Conservation (phyloP, 2,888 invertebrate species). For the Cryptocephalus moraei region DNA sequence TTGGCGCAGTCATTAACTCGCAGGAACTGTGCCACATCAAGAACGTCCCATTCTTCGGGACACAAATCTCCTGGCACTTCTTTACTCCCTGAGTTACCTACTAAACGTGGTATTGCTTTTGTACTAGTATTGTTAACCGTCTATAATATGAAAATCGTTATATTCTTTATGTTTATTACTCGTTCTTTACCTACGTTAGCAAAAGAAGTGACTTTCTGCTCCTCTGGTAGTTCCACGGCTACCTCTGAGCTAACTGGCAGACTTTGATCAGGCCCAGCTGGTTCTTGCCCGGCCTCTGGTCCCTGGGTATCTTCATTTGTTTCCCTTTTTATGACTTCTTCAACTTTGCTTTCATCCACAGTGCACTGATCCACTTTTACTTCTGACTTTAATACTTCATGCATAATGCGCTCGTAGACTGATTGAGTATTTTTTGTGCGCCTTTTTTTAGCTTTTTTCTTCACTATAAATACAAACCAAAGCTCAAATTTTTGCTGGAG, state of each 20-base stretch:
- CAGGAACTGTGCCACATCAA: conserved; percentile 83
- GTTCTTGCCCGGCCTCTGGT: conserved; percentile 45
- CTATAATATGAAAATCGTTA: conserved; percentile 19
- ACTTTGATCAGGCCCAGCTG: conserved; percentile 46
- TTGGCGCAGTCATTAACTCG: conserved; percentile 76
- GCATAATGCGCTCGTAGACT: conserved; percentile 2
- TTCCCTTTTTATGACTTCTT: not conserved
- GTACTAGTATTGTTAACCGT: conserved; percentile 35
- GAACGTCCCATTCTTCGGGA: conserved; percentile 69
- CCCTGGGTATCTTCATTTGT: conserved; percentile 35
- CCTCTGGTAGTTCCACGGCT: conserved; percentile 40
- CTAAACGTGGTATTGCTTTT: conserved; percentile 54
- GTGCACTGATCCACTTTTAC: not conserved
- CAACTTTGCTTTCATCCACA: conserved; percentile 2
- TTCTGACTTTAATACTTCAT: no score
- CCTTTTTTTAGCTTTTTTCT: conserved; percentile 35
- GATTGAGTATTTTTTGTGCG: conserved; percentile 31
- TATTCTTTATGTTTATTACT: not conserved
- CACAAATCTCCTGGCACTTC: conserved; percentile 45
- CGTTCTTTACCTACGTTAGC: conserved; percentile 43
- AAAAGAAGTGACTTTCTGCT: conserved; percentile 52
- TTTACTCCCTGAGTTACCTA: conserved; percentile 45
- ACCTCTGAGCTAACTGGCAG: conserved; percentile 33
- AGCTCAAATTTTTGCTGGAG: not conserved
- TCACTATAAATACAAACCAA: conserved; percentile 16